These are phyloP conservation scores for Drosophila nasuta DNA, from an alignment of 1,140 invertebrate genomes.

Conservation along the genomic window DNA sequence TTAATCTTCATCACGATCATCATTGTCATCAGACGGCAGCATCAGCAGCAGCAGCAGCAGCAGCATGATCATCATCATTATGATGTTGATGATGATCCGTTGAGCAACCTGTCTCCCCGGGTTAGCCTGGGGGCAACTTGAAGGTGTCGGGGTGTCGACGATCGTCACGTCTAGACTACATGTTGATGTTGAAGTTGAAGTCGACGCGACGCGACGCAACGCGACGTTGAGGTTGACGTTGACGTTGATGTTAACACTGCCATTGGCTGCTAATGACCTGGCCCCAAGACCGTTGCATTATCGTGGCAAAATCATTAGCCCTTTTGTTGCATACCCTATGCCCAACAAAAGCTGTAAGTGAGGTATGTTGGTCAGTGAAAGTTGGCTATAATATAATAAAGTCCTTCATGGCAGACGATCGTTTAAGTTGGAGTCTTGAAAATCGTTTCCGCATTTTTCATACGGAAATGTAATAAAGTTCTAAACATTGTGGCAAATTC, in stretches of 20 bases:
- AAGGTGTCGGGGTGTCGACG: constrained; percentile 36
- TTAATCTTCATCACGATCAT: constrained; percentile 16
- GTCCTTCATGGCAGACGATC: too few species aligned
- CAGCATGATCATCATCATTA: background rate
- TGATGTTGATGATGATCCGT: constrained; percentile 1
- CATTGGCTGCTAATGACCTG: constrained; percentile 45
- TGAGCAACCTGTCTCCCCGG: constrained; percentile 31
- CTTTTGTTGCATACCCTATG: constrained; percentile 24
- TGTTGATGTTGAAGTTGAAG: constrained; percentile 11
- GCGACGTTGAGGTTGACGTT: background rate
- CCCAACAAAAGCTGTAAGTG: background rate
- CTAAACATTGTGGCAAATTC: too few species aligned
- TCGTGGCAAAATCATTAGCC: constrained; percentile 49
- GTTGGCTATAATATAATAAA: too few species aligned
- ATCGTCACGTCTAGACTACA: constrained; percentile 42
- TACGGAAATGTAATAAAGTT: too few species aligned
- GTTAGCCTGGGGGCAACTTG: constrained; percentile 22
- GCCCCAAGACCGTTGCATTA: constrained; percentile 39
- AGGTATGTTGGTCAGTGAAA: background rate
- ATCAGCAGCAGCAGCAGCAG: background rate
- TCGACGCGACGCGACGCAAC: too few species aligned
- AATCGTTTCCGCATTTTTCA: too few species aligned
- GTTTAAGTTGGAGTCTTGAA: too few species aligned
- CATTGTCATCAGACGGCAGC: background rate
- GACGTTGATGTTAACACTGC: constrained; percentile 17